Base-by-base conservation (phyloP, 2,888 invertebrate species). In the Amiota mariae region DNA sequence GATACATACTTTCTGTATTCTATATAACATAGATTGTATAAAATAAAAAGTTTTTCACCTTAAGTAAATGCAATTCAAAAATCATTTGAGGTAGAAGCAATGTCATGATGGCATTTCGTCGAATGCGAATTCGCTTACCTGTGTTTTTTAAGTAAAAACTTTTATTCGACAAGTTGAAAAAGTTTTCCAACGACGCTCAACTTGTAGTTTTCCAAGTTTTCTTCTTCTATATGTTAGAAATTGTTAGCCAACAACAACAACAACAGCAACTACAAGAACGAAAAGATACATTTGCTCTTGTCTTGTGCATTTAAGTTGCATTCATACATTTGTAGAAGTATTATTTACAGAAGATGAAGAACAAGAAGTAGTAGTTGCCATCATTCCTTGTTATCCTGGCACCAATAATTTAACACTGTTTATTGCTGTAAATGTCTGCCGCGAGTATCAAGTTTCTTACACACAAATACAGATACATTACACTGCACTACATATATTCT, bases 381-480 rank as follows among this genome's bases (percentile, higher is more conserved):
- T 46, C 54, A 75, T 63, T 63, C n/a, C 47, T 18, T n/a, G 47
- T 48, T 66, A 66, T 47, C 20, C 67, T 67, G 83, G 79, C 79
- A 83, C 81, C 82, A 83, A 84, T 85, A 85, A 85, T 85, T 85
- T 85, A 81, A 79, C 80, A 77, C 78, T 82, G 82, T 85, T 85
- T 85, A 85, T 84, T 85, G 36, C 36, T 83, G 83, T 83, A 83
- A 82, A 85, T 85, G 84, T 81, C 84, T 85, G 82, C 79, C 78
- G 77, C 72, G 80, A 76, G 78, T 73, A 75, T 76, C 73, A 63
- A 67, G 51, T 67, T 67, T 49, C 67, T 36, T 36, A 36, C 36
- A 36, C 36, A 36, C 8, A 36, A 6, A 63, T 6, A 24, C 24
- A 24, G 3, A 24, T n/a, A n/a, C n/a, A n/a, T n/a, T n/a, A n/a